Evolutionary conservation across 2,888 invertebrate genomes (phyloP).

Genomic region (Erannis defoliaria): DNA sequence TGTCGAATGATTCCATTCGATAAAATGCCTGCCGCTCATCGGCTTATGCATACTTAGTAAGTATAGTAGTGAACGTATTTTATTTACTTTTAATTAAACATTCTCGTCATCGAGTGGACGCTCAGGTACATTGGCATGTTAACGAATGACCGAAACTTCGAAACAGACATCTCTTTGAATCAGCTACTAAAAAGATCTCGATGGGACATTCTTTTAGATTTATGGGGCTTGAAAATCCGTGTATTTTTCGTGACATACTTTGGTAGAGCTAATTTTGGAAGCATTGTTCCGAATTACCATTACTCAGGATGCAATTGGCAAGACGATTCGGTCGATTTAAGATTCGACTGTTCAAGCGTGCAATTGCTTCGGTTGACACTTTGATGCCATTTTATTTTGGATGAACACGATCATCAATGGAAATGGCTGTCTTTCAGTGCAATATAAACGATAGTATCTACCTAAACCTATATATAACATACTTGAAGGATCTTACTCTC

Average conservation of each 20-base stretch:
- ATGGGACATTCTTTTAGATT: slow-evolving; percentile 25
- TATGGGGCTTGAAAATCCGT: slow-evolving; percentile 13
- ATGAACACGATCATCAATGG: slow-evolving; percentile 1
- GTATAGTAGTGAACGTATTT: too few relatives aligned
- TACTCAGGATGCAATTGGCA: slow-evolving; percentile 36
- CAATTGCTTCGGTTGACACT: slow-evolving; percentile 29
- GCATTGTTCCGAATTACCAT: slow-evolving; percentile 27
- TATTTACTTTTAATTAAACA: neutral
- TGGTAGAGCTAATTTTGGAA: slow-evolving; percentile 25
- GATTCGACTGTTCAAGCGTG: slow-evolving; percentile 30
- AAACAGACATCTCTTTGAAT: slow-evolving; percentile 4
- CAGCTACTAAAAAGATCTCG: slow-evolving; percentile 18
- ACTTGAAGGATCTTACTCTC: too few relatives aligned
- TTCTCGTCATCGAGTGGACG: neutral
- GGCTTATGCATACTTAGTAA: too few relatives aligned
- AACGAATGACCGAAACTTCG: slow-evolving; percentile 3
- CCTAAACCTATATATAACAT: too few relatives aligned
- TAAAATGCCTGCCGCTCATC: too few relatives aligned
- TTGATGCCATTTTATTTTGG: slow-evolving; percentile 33
- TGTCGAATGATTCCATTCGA: too few relatives aligned
- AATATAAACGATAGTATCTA: too few relatives aligned
- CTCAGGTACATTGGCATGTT: neutral
- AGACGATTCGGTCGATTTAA: slow-evolving; percentile 33
- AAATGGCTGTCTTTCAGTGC: neutral
- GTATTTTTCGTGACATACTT: slow-evolving; percentile 28